Conservation (phyloP, 1,140 invertebrate species). For the Bombus huntii region DNA sequence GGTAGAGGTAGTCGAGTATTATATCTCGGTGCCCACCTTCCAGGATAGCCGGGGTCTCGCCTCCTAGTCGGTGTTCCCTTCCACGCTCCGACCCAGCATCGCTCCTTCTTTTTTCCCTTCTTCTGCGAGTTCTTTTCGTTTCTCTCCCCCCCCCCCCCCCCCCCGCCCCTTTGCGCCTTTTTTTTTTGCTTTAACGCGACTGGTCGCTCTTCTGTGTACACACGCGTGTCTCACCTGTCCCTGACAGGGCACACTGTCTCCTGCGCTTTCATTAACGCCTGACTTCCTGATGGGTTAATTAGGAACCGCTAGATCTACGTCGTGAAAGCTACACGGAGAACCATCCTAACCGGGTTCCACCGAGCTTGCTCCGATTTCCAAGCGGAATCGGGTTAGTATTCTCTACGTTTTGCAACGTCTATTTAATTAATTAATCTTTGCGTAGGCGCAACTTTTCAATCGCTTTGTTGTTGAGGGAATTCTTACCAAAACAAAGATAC, state of each 20-base stretch:
- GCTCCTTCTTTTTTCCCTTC: constrained; percentile 24
- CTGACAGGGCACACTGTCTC: constrained; percentile 56
- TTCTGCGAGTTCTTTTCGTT: constrained; percentile 11
- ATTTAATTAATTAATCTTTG: too few relatives aligned
- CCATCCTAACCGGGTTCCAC: background rate
- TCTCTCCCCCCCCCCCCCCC: constrained; percentile 14
- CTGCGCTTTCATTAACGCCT: constrained; percentile 75
- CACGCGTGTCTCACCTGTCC: constrained; percentile 76
- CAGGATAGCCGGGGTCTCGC: constrained; percentile 42
- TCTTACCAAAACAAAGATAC: background rate
- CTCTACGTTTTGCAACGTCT: background rate
- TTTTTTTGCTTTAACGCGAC: background rate
- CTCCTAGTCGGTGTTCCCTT: constrained; percentile 43
- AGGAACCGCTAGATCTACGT: constrained; percentile 32
- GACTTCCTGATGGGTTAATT: constrained; percentile 78
- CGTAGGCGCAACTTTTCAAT: too few relatives aligned
- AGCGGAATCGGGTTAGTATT: background rate
- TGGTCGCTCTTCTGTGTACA: constrained; percentile 56
- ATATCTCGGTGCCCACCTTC: constrained; percentile 71
- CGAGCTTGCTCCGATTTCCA: background rate
- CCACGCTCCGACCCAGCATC: constrained; percentile 36
- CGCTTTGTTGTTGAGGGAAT: background rate
- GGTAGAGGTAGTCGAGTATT: constrained; percentile 68
- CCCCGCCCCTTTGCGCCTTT: background rate
- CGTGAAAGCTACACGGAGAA: background rate